Evolutionary conservation across 2,888 invertebrate species (phyloP), one percentile per base, ranked within the genome.

Genomic region (Aplocera efformata): DNA sequence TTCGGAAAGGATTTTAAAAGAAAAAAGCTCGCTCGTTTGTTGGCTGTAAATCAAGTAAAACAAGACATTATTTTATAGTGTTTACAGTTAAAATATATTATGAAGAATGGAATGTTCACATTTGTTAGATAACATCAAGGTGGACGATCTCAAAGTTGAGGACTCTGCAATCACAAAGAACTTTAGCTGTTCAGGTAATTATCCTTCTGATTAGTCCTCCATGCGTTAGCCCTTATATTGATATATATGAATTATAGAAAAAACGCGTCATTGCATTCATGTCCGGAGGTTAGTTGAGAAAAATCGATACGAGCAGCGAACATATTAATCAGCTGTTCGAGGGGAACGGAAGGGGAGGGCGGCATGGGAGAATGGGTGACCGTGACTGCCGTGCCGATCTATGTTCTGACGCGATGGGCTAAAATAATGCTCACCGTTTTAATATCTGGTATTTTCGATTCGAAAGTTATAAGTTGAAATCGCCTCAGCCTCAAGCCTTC

Each of bases 21-120:
- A 17, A 17, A 17, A 17, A 17, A 17, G 13, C 13, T 17, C 13
- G 13, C 13, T n/a, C n/a, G n/a, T n/a, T n/a, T n/a, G n/a, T n/a
- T n/a, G n/a, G n/a, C n/a, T n/a, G n/a, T n/a, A n/a, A n/a, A n/a
- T n/a, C n/a, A n/a, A n/a, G n/a, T n/a, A n/a, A n/a, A n/a, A n/a
- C n/a, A n/a, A n/a, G 27, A 26, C 21, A 27, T n/a, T n/a, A n/a
- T n/a, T n/a, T n/a, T n/a, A 51, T 53, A 56, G 58, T 61, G 63
- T 62, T 67, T 66, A 50, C 48, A 59, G n/a, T 63, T 65, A 42
- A 52, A 58, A 53, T 37, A 40, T 68, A 67, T 47, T 59, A 85
- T 85, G 84, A 88, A 89, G 72, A 74, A 92, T 92, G 92, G 92
- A 92, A 89, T 92, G 92, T 82, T 89, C 91, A 70, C 92, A 92